Percentiles rank a stretch among this genome's conserved stretches.
Evolutionary conservation across 2,888 invertebrate species (phyloP).

Genomic region (Tiliacea citrago): DNA sequence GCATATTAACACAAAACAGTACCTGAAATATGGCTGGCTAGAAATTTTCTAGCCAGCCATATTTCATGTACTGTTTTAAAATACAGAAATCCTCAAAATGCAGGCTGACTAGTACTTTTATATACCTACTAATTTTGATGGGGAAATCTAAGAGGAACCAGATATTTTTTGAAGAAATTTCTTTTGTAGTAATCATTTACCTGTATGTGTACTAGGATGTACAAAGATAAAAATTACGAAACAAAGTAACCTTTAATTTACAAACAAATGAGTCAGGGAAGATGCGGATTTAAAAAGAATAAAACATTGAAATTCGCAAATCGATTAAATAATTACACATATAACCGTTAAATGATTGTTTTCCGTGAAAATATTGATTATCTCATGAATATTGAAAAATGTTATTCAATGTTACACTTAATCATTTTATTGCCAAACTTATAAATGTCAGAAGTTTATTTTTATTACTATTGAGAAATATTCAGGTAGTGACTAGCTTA

Average conservation of each 20-base stretch:
- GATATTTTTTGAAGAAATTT: not conserved
- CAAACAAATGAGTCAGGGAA: not conserved
- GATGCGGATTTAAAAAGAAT: constrained; percentile 34
- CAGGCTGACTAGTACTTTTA: not conserved
- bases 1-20: no score
- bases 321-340: constrained; percentile 48
- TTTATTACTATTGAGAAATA: constrained; percentile 15
- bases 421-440: constrained; percentile 49
- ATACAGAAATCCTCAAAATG: not conserved
- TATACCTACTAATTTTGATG: not conserved
- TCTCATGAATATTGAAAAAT: constrained; percentile 63
- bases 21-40: no score
- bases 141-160: no score
- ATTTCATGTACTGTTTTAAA: not conserved
- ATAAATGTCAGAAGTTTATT: constrained; percentile 59
- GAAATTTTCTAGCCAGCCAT: not conserved
- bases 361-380: constrained; percentile 61
- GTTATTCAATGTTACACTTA: constrained; percentile 64
- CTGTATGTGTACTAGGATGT: no score
- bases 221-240: not conserved
- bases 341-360: constrained; percentile 52
- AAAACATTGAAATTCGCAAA: constrained; percentile 45
- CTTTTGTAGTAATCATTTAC: no score
- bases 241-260: not conserved
- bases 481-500: constrained; percentile 12